Base-by-base conservation (phyloP, 2,888 invertebrate genomes). In the Athalia cordata region DNA sequence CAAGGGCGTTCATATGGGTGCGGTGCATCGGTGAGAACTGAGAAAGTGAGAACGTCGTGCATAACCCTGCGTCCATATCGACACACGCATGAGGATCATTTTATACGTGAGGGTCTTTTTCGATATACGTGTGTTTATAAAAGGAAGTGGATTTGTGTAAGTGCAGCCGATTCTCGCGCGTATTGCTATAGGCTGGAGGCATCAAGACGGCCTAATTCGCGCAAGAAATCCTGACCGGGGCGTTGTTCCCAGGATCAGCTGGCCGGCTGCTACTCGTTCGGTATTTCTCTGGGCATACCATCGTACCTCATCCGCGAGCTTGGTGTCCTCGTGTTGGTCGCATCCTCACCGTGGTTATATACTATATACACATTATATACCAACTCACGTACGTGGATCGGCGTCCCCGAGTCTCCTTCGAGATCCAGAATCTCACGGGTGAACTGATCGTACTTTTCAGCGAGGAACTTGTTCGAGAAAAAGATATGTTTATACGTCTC, bases 181-280 rank as follows among this genome's bases (percentile, higher is more conserved):
- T 13, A 13, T 72, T 29, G 55, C 29, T 75, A 75, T 64, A 62
- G 50, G 62, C 15, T 62, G 13, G 9, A 62, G 15, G 75, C 64
- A 89, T 89, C 89, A 89, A 88, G 86, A 80, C 84, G 83, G 78
- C 86, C 89, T 89, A 88, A 89, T 89, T 89, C 87, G 86, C 82
- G 86, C 89, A 88, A 88, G 87, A 88, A 89, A 84, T 84, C 83
- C 83, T 83, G 80, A 81, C 75, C 85, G 84, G 86, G 88, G 86
- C 87, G 89, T 89, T 88, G 89, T 89, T 89, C 89, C 89, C 89
- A 89, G 88, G 89, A 89, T 89, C 89, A 89, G 89, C 89, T 89
- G 89, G 87, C 83, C 80, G 87, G 83, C 86, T 86, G 89, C 45
- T 50, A 62, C 75, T 62, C 75, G 62, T 15, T 72, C 87, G 87